These are phyloP conservation scores for Caradrina clavipalpis DNA, from an alignment of 2,888 invertebrate genomes.

Conservation along the genomic window DNA sequence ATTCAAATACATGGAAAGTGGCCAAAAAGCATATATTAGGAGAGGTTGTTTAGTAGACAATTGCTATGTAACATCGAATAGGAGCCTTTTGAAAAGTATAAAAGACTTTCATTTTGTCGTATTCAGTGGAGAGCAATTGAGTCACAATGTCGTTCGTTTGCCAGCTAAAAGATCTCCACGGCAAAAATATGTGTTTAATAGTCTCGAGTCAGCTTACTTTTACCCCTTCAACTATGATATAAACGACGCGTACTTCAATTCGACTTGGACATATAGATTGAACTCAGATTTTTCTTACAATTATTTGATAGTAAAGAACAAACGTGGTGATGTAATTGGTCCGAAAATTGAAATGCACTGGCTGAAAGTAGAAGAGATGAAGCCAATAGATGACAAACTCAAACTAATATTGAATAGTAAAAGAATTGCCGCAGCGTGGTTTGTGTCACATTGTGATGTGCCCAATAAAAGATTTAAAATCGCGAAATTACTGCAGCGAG, in stretches of 20 bases:
- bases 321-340: conserved; percentile 65
- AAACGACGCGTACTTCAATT: conserved; percentile 74
- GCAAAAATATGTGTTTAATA: conserved; percentile 54
- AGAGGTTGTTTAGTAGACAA: conserved; percentile 20
- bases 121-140: conserved; percentile 33
- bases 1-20: conserved; percentile 25
- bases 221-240: conserved; percentile 67
- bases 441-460: conserved; percentile 74
- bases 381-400: conserved; percentile 65
- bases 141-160: not conserved
- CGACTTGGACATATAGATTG: conserved; percentile 77
- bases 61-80: conserved; percentile 37
- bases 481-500: conserved; percentile 60
- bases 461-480: conserved; percentile 64
- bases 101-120: conserved; percentile 30
- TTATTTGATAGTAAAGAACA: conserved; percentile 71
- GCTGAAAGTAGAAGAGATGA: conserved; percentile 68
- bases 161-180: conserved; percentile 12
- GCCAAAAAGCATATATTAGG: conserved; percentile 15
- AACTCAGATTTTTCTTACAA: conserved; percentile 72
- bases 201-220: conserved; percentile 71
- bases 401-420: conserved; percentile 69
- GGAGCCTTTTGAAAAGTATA: conserved; percentile 3
- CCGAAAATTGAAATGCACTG: conserved; percentile 72
- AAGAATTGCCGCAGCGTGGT: conserved; percentile 77